phyloP scores from a whole-genome alignment of 2,113 vertebrate genomes.

The Cryptotis parvus region DNA sequence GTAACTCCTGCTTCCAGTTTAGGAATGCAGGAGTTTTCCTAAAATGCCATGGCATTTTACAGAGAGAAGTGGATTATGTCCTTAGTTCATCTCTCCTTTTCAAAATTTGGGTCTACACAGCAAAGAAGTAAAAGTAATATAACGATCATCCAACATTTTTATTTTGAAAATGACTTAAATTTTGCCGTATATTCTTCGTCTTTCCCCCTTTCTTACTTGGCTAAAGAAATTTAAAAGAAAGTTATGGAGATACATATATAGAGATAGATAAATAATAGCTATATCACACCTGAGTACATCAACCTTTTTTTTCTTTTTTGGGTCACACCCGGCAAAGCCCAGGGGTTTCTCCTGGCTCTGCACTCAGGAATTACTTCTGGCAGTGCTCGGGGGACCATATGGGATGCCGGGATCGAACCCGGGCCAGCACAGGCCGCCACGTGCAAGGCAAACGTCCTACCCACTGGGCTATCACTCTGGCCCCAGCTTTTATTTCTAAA shows the following conservation, averaged over 20 bases:
- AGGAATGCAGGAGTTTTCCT: neutral
- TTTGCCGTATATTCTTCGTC: slow-evolving; percentile 7
- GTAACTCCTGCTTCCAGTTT: neutral
- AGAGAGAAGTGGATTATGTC: slow-evolving; percentile 2
- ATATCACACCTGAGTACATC: neutral
- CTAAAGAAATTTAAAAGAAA: slow-evolving; percentile 17
- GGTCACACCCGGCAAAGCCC: too few relatives aligned
- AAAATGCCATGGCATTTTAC: neutral
- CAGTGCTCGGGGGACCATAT: too few relatives aligned
- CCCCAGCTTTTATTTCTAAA: slow-evolving; percentile 39
- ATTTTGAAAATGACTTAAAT: neutral
- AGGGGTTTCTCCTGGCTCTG: too few relatives aligned
- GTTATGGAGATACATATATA: neutral
- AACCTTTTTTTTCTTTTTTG: too few relatives aligned
- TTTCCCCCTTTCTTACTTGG: neutral
- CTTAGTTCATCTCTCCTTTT: neutral
- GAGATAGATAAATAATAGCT: too few relatives aligned
- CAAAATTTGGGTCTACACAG: neutral
- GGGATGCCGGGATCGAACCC: too few relatives aligned
- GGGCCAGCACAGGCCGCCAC: too few relatives aligned
- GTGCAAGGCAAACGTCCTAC: too few relatives aligned
- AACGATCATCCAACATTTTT: neutral
- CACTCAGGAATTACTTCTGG: too few relatives aligned
- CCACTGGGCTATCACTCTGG: too few relatives aligned
- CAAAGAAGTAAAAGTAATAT: neutral